A percentile compares a stretch with the other conserved stretches of the same genome.
Evolutionary conservation across 2,113 vertebrate species (phyloP).

Genomic region (Alethe diademata): DNA sequence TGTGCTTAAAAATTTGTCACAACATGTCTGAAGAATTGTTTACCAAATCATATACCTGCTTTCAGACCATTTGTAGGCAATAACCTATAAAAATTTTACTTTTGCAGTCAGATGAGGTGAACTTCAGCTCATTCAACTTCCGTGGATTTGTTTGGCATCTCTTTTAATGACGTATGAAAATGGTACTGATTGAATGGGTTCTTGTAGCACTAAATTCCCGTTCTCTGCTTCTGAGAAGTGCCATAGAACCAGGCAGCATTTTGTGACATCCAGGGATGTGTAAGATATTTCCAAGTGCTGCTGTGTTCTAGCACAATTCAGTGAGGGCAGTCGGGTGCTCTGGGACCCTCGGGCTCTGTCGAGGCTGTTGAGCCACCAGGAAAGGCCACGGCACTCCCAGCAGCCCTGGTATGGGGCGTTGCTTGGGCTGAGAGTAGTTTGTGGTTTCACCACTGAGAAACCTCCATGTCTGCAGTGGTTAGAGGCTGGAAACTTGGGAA

Average conservation of each 20-base stretch:
- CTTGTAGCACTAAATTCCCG: not conserved
- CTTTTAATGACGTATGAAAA: not conserved
- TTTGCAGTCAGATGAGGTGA: not conserved
- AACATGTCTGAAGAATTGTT: not conserved
- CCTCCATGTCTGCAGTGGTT: not conserved
- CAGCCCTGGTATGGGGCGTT: rapidly evolving
- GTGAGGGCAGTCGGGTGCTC: rapidly evolving
- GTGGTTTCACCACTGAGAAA: not conserved
- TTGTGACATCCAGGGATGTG: not conserved
- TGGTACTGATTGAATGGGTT: not conserved
- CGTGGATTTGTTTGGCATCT: not conserved
- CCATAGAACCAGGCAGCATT: not conserved
- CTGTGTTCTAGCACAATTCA: not conserved
- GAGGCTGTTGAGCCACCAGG: not conserved
- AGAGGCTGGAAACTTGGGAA: not conserved
- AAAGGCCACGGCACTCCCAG: rapidly evolving
- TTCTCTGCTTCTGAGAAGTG: not conserved
- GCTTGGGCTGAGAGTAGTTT: not conserved
- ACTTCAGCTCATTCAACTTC: not conserved
- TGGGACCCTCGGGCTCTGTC: not conserved
- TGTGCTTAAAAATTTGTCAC: not conserved
- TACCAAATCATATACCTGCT: not conserved
- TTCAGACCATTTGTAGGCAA: not conserved
- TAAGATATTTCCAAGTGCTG: not conserved
- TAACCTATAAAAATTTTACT: not conserved